Evolutionary conservation across 1,140 invertebrate species (phyloP).

Genomic region (Andrena cerasifolii): DNA sequence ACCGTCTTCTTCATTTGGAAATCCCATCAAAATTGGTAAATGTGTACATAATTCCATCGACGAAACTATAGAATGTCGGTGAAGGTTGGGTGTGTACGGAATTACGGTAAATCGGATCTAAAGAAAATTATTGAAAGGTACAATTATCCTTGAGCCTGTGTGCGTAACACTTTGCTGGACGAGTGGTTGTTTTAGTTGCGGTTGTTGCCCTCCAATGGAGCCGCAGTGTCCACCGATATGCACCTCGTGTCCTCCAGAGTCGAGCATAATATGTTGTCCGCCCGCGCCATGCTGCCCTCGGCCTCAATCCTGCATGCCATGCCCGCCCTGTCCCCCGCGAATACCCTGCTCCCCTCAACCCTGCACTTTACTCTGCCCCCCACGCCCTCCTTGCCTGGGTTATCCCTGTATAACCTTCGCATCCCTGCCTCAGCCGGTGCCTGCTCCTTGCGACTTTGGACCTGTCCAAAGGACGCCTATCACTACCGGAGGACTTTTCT

Average conservation of each 20-base stretch:
- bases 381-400: constrained; percentile 43
- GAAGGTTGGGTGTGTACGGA: constrained; percentile 37
- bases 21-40: constrained; percentile 22
- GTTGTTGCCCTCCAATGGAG: constrained; percentile 25
- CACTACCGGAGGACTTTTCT: constrained; percentile 48
- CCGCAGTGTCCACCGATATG: constrained; percentile 26
- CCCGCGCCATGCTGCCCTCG: constrained; percentile 3
- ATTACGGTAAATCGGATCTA: neutral
- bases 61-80: constrained; percentile 53
- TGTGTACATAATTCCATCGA: neutral
- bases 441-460: constrained; percentile 37
- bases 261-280: neutral
- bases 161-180: too few relatives aligned
- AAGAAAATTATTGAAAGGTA: constrained; percentile 21
- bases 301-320: neutral
- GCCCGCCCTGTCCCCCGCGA: too few relatives aligned
- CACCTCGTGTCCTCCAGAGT: neutral
- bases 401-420: constrained; percentile 43
- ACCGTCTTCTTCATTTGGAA: neutral
- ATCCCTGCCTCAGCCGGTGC: constrained; percentile 46
- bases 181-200: constrained; percentile 23
- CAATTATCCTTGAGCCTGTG: neutral
- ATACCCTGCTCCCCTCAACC: neutral
- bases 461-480: constrained; percentile 36
- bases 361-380: constrained; percentile 12